Evolutionary conservation across 2,797 vertebrate species (phyloP).

Genomic region (Sciurus vulgaris): DNA sequence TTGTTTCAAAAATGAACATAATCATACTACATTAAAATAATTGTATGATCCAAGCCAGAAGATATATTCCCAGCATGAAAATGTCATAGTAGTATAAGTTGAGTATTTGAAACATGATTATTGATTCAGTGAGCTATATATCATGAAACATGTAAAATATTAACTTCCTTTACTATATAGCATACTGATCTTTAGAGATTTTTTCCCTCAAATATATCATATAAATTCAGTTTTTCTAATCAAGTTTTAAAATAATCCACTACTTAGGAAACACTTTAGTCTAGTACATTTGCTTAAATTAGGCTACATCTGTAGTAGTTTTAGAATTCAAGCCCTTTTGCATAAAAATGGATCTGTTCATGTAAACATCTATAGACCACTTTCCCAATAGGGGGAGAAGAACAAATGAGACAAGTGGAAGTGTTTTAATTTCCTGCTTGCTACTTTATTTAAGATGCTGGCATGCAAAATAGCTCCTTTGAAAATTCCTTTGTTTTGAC

Average conservation of each 20-base stretch:
- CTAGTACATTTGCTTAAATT: slow-evolving; percentile 46
- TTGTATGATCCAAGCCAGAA: neutral
- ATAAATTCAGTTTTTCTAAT: slow-evolving; percentile 55
- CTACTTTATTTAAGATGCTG: slow-evolving; percentile 49
- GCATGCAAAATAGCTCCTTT: neutral
- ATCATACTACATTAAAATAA: neutral
- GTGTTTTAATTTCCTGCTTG: slow-evolving; percentile 28
- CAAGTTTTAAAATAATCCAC: slow-evolving; percentile 47
- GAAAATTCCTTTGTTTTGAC: slow-evolving; percentile 45
- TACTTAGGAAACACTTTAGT: slow-evolving; percentile 55
- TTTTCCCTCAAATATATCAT: slow-evolving; percentile 56
- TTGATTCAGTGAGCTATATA: slow-evolving; percentile 58
- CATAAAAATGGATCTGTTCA: slow-evolving; percentile 29
- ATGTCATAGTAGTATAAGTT: neutral
- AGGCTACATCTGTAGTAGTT: neutral
- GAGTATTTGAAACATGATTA: neutral
- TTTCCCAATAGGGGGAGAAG: neutral
- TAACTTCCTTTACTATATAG: neutral
- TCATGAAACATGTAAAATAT: slow-evolving; percentile 6
- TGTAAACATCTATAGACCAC: slow-evolving; percentile 22
- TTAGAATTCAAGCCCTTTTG: slow-evolving; percentile 47
- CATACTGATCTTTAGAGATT: neutral
- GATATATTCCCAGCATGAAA: neutral
- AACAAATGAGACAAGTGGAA: neutral
- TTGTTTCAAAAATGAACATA: slow-evolving; percentile 23